Evolutionary conservation across 2,888 invertebrate genomes (phyloP), one percentile per base, ranked within the genome.

Genomic region (Acanthacorydalis orientalis): DNA sequence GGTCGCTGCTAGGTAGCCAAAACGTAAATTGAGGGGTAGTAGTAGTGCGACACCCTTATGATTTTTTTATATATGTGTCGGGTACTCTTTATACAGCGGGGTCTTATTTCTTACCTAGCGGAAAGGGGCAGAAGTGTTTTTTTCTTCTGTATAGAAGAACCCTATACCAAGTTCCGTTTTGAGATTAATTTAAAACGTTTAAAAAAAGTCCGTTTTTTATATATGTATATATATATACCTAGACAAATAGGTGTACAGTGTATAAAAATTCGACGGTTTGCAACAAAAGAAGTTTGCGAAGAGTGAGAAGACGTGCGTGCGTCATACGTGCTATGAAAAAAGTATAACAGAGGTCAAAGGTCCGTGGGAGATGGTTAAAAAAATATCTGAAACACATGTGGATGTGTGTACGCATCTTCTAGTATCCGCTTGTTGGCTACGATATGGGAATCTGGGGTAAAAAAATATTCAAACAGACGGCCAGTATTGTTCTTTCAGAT

Each of bases 1-100:
- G 51, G 49, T 49, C 41, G 46, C 39, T 48, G 34, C 34, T 35
- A 44, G 31, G 34, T 31, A 41, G 23, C 41, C 41, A 16, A 23
- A 41, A 23, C 16, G 16, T 41, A 23, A 23, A 23, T 38, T 41
- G 16, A n/a, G 16, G 11, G 31, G 12, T 31, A 16, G n/a, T 10
- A 41, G n/a, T 41, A 23, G 11, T 41, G 16, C 16, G 16, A 31
- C 41, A 41, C 41, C 16, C 41, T 23, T 31, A 38, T 15, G 38
- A 38, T 38, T 38, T 38, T 38, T 38, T 38, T 38, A 38, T 38
- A 23, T 41, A 23, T 41, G 41, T 41, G 16, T 41, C n/a, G 31
- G 16, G 31, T 16, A 41, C 41, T n/a, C 31, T 37, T 37, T 37
- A 23, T 41, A 41, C 41, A 16, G 16, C 16, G 41, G n/a, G 41